A percentile compares a stretch with the other conserved stretches of the same genome.
These are phyloP conservation scores for Spermophilus dauricus DNA, from an alignment of 2,113 vertebrate species.

Conservation along the genomic window DNA sequence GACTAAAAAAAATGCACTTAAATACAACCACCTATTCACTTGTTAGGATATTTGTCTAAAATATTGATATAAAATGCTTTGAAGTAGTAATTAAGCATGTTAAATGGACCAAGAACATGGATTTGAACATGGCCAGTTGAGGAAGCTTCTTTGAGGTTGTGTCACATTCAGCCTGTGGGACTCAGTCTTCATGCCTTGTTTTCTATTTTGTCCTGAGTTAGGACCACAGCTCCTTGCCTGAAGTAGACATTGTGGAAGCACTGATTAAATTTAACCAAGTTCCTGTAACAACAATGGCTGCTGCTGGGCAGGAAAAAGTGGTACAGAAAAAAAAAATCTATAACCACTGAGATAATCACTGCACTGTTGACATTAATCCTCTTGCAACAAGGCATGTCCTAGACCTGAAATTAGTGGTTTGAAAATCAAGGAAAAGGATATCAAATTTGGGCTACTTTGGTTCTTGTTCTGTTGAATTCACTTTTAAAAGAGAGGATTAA, in stretches of 20 bases:
- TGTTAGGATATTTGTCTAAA: constrained; percentile 26
- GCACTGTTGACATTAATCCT: constrained; percentile 59
- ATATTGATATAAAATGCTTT: not conserved
- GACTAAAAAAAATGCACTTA: not conserved
- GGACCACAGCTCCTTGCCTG: not conserved
- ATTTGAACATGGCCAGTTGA: not conserved
- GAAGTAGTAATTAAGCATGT: not conserved
- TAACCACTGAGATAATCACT: constrained; percentile 26
- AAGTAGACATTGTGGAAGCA: not conserved
- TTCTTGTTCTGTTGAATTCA: constrained; percentile 13
- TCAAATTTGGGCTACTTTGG: not conserved
- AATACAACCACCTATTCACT: not conserved
- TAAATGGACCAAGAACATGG: not conserved
- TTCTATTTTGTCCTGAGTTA: not conserved
- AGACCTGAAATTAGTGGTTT: constrained; percentile 52
- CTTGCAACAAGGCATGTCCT: constrained; percentile 56
- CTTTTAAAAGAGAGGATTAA: constrained; percentile 56
- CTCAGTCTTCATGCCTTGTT: not conserved
- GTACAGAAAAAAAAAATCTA: not conserved
- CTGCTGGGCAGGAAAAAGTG: constrained; percentile 67
- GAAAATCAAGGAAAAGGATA: constrained; percentile 48
- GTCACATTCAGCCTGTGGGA: not conserved
- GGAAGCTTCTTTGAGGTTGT: not conserved
- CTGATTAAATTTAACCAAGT: not conserved
- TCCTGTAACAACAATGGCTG: constrained; percentile 22